Evolutionary conservation across 2,888 invertebrate species (phyloP).

Genomic region (Ochropleura leucogaster): DNA sequence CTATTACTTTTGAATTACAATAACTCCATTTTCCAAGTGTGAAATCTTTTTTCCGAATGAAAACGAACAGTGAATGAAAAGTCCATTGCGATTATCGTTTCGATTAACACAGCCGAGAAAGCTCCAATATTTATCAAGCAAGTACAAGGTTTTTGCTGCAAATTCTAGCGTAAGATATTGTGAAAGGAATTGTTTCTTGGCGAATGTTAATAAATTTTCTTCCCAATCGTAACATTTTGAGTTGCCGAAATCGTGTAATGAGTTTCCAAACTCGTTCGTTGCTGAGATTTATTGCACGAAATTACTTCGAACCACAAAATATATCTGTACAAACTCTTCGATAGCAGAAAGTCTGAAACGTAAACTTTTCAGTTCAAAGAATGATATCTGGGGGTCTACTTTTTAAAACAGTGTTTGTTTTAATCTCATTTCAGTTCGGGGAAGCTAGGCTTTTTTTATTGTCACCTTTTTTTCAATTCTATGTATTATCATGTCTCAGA

Average conservation of each 20-base stretch:
- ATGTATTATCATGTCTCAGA: not conserved
- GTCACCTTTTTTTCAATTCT: not conserved
- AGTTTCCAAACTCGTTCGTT: conserved; percentile 69
- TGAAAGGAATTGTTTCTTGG: conserved; percentile 59
- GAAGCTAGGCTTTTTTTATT: not conserved
- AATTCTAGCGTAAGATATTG: conserved; percentile 40
- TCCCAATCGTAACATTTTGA: conserved; percentile 66
- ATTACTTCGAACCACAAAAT: conserved; percentile 63
- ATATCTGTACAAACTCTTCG: conserved; percentile 61
- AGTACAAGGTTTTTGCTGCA: conserved; percentile 17
- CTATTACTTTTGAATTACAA: too few relatives aligned
- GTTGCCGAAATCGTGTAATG: conserved; percentile 67
- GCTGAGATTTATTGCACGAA: conserved; percentile 62
- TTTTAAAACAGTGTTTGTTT: not conserved
- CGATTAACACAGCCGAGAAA: not conserved
- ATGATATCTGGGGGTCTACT: conserved; percentile 11
- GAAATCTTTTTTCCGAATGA: not conserved
- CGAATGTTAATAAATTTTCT: conserved; percentile 66
- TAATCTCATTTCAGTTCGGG: not conserved
- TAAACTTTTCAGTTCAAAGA: conserved; percentile 54
- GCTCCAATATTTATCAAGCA: conserved; percentile 9
- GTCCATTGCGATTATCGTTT: conserved; percentile 1
- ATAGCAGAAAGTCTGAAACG: conserved; percentile 41
- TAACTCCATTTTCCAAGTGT: too few relatives aligned
- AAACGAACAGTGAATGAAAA: not conserved